Evolutionary conservation across 1,140 invertebrate genomes (phyloP).

Genomic region (Aphelenchoides besseyi): DNA sequence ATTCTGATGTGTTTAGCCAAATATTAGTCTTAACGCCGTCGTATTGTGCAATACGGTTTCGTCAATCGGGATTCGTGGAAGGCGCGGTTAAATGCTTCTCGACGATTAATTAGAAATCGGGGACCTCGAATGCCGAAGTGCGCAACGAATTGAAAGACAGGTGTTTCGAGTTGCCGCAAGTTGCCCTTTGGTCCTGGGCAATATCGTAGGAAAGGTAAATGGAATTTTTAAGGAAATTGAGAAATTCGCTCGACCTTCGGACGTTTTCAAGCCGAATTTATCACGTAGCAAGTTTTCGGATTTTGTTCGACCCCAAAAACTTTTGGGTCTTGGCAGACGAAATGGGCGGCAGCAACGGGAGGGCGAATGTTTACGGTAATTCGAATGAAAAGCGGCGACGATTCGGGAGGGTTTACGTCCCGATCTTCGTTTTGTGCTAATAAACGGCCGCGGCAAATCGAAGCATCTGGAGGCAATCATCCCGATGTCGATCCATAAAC

Average conservation of each 20-base stretch:
- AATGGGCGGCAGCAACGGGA: not conserved
- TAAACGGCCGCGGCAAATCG: not conserved
- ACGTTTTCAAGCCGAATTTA: not conserved
- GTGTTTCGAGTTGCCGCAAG: not conserved
- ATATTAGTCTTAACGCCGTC: too few species aligned
- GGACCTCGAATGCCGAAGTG: not conserved
- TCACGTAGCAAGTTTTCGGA: not conserved
- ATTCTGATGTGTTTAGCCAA: too few species aligned
- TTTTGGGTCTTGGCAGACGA: not conserved
- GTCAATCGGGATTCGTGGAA: not conserved
- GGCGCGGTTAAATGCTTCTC: not conserved
- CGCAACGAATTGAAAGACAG: not conserved
- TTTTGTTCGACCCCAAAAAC: too few species aligned
- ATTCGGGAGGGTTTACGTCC: too few species aligned
- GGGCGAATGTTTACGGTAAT: not conserved
- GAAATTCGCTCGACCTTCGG: not conserved
- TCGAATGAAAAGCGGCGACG: too few species aligned
- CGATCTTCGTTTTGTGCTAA: not conserved
- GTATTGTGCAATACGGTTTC: not conserved
- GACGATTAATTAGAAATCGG: not conserved
- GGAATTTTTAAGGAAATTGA: not conserved
- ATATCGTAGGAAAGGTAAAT: not conserved
- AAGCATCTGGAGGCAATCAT: slow-evolving; percentile 1
- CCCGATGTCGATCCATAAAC: slow-evolving; percentile 5
- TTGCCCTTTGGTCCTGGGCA: not conserved